Percentiles rank a stretch among this genome's conserved stretches.
Evolutionary conservation across 2,888 invertebrate species (phyloP).

Genomic region (Choristoneura rosaceana): DNA sequence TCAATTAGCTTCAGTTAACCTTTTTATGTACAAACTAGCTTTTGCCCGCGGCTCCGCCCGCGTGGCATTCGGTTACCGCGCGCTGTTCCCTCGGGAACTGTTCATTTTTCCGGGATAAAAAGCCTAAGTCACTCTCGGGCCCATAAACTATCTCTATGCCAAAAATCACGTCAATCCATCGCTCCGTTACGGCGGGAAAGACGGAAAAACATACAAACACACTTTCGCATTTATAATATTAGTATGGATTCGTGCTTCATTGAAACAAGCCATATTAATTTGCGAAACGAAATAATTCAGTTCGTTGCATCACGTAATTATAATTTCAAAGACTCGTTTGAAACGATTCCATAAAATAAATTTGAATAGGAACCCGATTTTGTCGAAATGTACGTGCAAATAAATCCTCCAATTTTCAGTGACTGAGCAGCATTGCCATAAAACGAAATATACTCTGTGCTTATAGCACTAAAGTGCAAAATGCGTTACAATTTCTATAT

Average conservation of each 20-base stretch:
- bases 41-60: too few relatives aligned
- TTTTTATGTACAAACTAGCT: too few relatives aligned
- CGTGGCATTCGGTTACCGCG: too few relatives aligned
- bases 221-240: too few relatives aligned
- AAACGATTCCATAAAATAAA: constrained; percentile 11
- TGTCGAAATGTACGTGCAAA: constrained; percentile 3
- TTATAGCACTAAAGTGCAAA: neutral
- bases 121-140: too few relatives aligned
- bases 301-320: neutral
- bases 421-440: neutral
- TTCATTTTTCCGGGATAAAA: too few relatives aligned
- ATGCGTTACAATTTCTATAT: neutral
- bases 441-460: neutral
- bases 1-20: too few relatives aligned
- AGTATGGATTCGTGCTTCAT: neutral
- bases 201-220: too few relatives aligned
- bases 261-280: neutral
- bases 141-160: too few relatives aligned
- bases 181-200: too few relatives aligned
- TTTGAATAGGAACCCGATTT: neutral
- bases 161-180: too few relatives aligned
- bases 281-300: neutral
- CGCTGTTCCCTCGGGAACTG: too few relatives aligned
- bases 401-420: neutral
- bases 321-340: neutral